Base-by-base conservation (phyloP, 2,888 invertebrate species). In the Nomada fucata region DNA sequence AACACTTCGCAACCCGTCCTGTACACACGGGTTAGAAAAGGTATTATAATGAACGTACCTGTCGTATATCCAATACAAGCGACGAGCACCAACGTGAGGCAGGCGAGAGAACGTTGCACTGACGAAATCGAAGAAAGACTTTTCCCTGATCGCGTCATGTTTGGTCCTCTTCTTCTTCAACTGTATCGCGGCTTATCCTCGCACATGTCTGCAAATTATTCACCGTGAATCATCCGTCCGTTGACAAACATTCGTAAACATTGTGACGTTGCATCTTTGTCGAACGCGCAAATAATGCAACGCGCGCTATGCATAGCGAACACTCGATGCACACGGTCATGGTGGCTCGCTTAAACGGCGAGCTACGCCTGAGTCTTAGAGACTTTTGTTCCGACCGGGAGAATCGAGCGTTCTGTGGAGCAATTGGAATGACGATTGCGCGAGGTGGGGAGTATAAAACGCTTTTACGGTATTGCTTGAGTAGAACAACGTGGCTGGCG, bases 131-230 rank as follows among this genome's bases (percentile, higher is more conserved):
- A 74, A 52, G 63, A 52, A 53, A 42, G 20, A 47, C 64, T 85
- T 57, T 69, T 74, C 36, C 76, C 60, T 64, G 73, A 70, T 57
- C 44, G 77, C 53, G 53, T 79, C 88, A 88, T 88, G 50, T 83
- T 85, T 55, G 69, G 18, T 72, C 65, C 60, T 70, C 72, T 69
- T 79, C 67, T 70, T 64, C 76, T 78, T 80, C 69, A 20, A 60
- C 70, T 71, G 59, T 68, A 69, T 89, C 83, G 84, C 81, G 76
- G 60, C 10, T 65, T 67, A 72, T 50, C 60, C 85, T 77, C 85
- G 80, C 64, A 50, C 85, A 88, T 89, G 64, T 78, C 88, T 88
- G 82, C 13, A 88, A 85, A 88, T 85, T 75, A 87, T 79, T 85
- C 60, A 47, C 71, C 57, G 64, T 89, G 80, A 87, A 69, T 88